Conservation (phyloP, 2,888 invertebrate species). For the Hecatera dysodea region DNA sequence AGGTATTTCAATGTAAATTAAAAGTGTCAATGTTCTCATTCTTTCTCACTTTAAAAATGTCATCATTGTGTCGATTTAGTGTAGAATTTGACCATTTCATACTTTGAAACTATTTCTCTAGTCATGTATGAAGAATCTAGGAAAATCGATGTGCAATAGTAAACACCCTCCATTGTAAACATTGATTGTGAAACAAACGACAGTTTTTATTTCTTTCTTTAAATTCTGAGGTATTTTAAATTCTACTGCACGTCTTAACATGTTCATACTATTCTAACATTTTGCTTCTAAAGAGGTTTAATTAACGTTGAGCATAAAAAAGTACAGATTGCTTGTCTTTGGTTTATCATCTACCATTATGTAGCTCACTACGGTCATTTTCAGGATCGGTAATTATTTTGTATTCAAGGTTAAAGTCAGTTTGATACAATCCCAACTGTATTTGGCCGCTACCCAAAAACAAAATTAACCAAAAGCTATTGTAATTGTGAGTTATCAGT, state of each 20-base stretch:
- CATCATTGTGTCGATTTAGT: not conserved
- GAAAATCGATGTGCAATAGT: constrained; percentile 46
- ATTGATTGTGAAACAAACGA: not conserved
- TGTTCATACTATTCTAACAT: not conserved
- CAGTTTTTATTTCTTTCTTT: constrained; percentile 18
- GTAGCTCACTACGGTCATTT: constrained; percentile 16
- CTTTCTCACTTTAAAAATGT: no score
- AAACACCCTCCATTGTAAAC: constrained; percentile 35
- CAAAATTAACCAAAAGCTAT: constrained; percentile 45
- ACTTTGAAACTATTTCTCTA: constrained; percentile 38
- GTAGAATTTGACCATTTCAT: constrained; percentile 33
- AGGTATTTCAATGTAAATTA: constrained; percentile 13
- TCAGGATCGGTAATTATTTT: constrained; percentile 38
- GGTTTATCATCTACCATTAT: constrained; percentile 8
- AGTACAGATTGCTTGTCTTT: constrained; percentile 8
- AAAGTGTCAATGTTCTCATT: constrained; percentile 18
- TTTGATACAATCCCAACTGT: constrained; percentile 57
- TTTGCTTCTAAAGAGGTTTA: constrained; percentile 18
- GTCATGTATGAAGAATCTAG: constrained; percentile 29
- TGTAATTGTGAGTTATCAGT: constrained; percentile 37
- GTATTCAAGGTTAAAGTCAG: constrained; percentile 44
- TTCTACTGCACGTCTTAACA: constrained; percentile 5
- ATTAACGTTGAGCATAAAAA: not conserved
- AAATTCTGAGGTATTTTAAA: constrained; percentile 15
- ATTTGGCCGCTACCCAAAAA: constrained; percentile 59